Evolutionary conservation across 2,888 invertebrate species (phyloP).

Genomic region (Copidosoma aretas): DNA sequence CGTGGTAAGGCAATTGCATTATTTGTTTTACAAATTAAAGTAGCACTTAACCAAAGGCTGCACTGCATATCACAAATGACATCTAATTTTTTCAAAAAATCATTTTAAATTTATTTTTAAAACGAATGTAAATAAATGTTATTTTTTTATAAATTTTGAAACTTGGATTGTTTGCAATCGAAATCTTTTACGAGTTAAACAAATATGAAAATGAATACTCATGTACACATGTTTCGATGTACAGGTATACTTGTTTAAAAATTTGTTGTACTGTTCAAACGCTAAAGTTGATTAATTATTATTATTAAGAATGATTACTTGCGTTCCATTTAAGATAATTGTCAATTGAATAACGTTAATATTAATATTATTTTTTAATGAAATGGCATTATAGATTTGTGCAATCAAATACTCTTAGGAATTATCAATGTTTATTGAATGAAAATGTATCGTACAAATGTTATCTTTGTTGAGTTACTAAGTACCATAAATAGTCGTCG

Average conservation of each 20-base stretch:
- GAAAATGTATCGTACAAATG: background rate
- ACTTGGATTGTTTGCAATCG: background rate
- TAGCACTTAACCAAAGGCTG: slow-evolving; percentile 53
- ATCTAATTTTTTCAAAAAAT: background rate
- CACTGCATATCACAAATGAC: slow-evolving; percentile 11
- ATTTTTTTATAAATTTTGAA: background rate
- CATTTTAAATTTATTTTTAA: too few relatives aligned
- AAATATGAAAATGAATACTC: background rate
- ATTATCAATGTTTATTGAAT: too few relatives aligned
- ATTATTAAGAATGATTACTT: too few relatives aligned
- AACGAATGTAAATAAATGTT: slow-evolving; percentile 6
- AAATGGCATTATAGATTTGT: too few relatives aligned
- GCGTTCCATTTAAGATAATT: too few relatives aligned
- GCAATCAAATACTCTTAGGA: too few relatives aligned
- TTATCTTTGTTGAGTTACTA: background rate
- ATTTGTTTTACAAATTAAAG: slow-evolving; percentile 46
- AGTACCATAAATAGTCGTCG: too few relatives aligned
- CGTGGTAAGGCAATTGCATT: slow-evolving; percentile 27
- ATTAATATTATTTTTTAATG: too few relatives aligned
- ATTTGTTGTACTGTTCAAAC: background rate
- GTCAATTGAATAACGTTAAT: too few relatives aligned
- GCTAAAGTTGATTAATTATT: too few relatives aligned
- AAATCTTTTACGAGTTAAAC: slow-evolving; percentile 6
- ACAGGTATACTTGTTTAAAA: background rate
- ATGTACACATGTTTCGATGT: background rate